A percentile compares a stretch with the other conserved stretches of the same genome.
phyloP scores from a whole-genome alignment of 2,888 invertebrate genomes.

The Crepidodera aurea region DNA sequence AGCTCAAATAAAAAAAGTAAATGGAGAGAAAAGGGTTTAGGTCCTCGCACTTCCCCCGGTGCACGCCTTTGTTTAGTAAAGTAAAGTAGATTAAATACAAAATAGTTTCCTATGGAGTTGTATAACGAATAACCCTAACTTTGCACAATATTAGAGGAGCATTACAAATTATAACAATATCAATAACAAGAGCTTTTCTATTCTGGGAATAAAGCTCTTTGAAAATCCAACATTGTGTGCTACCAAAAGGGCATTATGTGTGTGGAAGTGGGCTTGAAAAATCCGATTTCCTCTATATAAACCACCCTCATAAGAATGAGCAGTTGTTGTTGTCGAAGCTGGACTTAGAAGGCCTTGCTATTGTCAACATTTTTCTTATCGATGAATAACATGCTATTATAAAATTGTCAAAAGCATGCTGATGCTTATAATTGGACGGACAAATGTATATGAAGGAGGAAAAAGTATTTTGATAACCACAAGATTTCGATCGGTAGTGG shows the following conservation, averaged over 20 bases:
- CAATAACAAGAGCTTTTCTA: slow-evolving; percentile 53
- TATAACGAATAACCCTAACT: slow-evolving; percentile 39
- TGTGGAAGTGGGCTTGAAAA: slow-evolving; percentile 63
- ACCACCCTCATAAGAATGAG: slow-evolving; percentile 57
- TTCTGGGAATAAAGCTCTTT: slow-evolving; percentile 49
- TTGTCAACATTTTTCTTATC: slow-evolving; percentile 42
- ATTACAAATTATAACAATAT: slow-evolving; percentile 55
- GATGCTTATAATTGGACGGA: slow-evolving; percentile 31
- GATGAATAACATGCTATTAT: slow-evolving; percentile 42
- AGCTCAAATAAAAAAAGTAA: too few relatives aligned
- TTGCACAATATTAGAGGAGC: slow-evolving; percentile 42
- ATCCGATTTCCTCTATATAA: slow-evolving; percentile 61
- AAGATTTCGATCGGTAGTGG: neutral
- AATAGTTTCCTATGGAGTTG: slow-evolving; percentile 29
- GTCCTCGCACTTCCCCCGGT: too few relatives aligned
- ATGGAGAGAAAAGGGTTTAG: too few relatives aligned
- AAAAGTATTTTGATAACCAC: slow-evolving; percentile 15
- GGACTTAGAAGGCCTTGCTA: slow-evolving; percentile 38
- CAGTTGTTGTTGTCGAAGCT: slow-evolving; percentile 44
- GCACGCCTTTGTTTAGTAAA: too few relatives aligned
- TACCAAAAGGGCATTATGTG: slow-evolving; percentile 54
- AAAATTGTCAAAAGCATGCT: slow-evolving; percentile 41
- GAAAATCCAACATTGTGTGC: slow-evolving; percentile 56
- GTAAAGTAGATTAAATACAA: slow-evolving; percentile 10
- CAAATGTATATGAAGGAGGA: slow-evolving; percentile 23